Conservation (phyloP, 2,888 invertebrate species). For the Orchesella flavescens region DNA sequence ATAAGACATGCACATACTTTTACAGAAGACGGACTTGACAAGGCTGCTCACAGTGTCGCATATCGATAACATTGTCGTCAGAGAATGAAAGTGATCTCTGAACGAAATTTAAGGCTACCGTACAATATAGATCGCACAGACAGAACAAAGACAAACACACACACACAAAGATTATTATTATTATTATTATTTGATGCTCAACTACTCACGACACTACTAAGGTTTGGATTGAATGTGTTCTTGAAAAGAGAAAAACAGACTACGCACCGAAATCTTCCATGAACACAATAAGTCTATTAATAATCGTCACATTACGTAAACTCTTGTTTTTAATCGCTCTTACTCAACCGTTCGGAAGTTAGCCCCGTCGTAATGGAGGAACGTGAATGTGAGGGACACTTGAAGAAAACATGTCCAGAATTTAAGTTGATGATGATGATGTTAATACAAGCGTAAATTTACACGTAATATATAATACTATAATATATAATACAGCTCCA, state of each 20-base stretch:
- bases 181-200: too few species aligned
- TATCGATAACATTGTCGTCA: conserved; percentile 40
- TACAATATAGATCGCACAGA: neutral
- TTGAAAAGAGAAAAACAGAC: neutral
- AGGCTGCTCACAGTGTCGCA: conserved; percentile 45
- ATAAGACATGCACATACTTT: conserved; percentile 28
- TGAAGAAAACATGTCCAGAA: conserved; percentile 33
- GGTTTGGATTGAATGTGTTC: neutral
- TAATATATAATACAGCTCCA: too few species aligned
- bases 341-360: conserved; percentile 25
- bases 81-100: neutral
- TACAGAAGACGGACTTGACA: conserved; percentile 52
- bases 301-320: conserved; percentile 3
- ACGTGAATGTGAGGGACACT: neutral
- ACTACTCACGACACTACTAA: too few species aligned
- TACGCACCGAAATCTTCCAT: neutral
- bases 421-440: neutral
- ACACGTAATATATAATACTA: neutral
- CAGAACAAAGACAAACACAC: too few species aligned
- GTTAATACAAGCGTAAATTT: neutral
- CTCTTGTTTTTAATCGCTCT: conserved; percentile 16
- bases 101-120: neutral
- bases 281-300: neutral
- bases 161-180: too few species aligned
- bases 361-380: conserved; percentile 5